phyloP scores from a whole-genome alignment of 2,113 vertebrate species.

The Dascyllus trimaculatus region DNA sequence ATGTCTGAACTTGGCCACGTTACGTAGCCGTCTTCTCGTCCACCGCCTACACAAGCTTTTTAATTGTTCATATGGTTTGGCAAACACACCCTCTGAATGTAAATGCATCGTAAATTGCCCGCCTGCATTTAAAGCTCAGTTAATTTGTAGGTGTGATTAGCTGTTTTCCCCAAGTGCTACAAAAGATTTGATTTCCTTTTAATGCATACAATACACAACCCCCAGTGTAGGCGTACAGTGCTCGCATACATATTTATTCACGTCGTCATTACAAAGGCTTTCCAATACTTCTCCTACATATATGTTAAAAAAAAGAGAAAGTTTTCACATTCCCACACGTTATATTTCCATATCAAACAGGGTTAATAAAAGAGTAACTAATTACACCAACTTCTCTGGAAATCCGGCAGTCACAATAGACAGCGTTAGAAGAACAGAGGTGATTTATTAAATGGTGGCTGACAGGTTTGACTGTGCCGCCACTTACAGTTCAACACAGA shows the following conservation, averaged over 20 bases:
- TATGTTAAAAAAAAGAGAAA: slow-evolving; percentile 4
- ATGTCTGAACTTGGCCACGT: slow-evolving; percentile 29
- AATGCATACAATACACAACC: slow-evolving; percentile 15
- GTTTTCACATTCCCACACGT: slow-evolving; percentile 1
- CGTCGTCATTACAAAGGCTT: slow-evolving; percentile 11
- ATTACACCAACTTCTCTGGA: slow-evolving; percentile 56
- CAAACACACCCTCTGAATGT: slow-evolving; percentile 29
- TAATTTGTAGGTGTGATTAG: slow-evolving; percentile 31
- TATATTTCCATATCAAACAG: slow-evolving; percentile 56
- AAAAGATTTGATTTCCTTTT: slow-evolving; percentile 20
- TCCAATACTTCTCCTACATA: background rate
- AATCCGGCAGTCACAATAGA: slow-evolving; percentile 28
- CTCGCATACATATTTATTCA: slow-evolving; percentile 17
- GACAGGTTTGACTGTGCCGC: slow-evolving; percentile 89
- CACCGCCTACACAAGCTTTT: slow-evolving; percentile 33
- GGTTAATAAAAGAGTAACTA: slow-evolving; percentile 67
- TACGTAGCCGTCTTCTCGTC: slow-evolving; percentile 15
- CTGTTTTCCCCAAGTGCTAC: slow-evolving; percentile 2
- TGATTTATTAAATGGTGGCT: slow-evolving; percentile 91
- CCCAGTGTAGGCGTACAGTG: background rate
- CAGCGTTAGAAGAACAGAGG: slow-evolving; percentile 66
- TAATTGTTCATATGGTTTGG: slow-evolving; percentile 28
- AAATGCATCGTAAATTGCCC: slow-evolving; percentile 16
- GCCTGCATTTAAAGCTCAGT: slow-evolving; percentile 34
- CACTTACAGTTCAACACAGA: slow-evolving; percentile 57